Conservation (phyloP, 2,797 vertebrate species). For the Cyclura pinguis region DNA sequence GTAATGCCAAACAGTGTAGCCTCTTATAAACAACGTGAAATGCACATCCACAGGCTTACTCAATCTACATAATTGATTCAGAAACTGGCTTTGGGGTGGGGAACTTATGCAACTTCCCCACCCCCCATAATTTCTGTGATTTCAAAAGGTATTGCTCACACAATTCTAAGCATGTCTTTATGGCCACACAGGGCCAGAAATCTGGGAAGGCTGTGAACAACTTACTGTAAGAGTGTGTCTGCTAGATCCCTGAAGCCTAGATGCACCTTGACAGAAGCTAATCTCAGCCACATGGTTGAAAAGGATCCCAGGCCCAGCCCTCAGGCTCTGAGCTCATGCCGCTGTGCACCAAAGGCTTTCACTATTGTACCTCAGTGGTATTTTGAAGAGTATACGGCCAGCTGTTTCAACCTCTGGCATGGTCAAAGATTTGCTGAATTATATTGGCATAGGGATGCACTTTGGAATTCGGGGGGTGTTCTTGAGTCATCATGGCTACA, state of each 20-base stretch:
- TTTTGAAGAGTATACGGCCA: background rate
- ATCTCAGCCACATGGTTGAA: background rate
- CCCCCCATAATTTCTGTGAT: background rate
- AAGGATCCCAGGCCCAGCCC: background rate
- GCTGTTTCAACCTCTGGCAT: background rate
- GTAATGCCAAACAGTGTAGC: background rate
- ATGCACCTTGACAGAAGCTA: too few species aligned
- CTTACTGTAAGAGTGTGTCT: background rate
- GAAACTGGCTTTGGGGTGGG: background rate
- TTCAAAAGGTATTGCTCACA: background rate
- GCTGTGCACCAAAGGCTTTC: background rate
- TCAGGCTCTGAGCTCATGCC: background rate
- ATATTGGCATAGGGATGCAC: too few species aligned
- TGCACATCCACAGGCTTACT: background rate
- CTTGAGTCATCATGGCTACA: background rate
- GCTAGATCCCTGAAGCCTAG: background rate
- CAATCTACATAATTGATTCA: background rate
- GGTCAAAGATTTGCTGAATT: background rate
- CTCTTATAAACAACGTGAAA: background rate
- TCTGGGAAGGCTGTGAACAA: background rate
- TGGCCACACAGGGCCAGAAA: background rate
- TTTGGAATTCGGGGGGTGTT: background rate
- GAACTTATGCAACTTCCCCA: background rate
- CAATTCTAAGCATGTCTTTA: background rate
- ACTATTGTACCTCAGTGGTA: background rate